These are phyloP conservation scores for Mystacides longicornis DNA, from an alignment of 2,888 invertebrate genomes.

Conservation along the genomic window DNA sequence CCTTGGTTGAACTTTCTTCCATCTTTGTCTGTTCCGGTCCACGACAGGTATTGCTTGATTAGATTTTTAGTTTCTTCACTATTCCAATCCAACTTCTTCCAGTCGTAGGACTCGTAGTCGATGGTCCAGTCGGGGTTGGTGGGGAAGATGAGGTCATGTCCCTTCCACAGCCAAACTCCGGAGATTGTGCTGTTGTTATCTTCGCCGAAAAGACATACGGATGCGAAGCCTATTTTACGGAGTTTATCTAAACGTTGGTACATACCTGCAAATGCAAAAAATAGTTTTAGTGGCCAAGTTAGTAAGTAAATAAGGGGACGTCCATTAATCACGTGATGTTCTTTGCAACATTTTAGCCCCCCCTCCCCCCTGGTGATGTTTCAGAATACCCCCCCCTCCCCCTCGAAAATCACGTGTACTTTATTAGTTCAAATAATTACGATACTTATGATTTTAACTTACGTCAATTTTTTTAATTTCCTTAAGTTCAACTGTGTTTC, in stretches of 20 bases:
- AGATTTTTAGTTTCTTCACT: conserved; percentile 75
- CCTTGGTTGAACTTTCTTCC: conserved; percentile 97
- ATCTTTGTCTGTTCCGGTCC: conserved; percentile 77
- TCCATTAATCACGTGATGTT: too few species aligned
- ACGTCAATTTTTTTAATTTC: too few species aligned
- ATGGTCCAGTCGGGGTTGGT: conserved; percentile 90
- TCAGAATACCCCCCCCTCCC: too few species aligned
- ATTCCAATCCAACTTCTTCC: conserved; percentile 86
- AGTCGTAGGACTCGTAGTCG: conserved; percentile 93
- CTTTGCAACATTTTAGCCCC: too few species aligned
- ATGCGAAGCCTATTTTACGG: conserved; percentile 94
- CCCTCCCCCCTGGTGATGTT: too few species aligned
- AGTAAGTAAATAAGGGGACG: too few species aligned
- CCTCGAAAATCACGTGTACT: too few species aligned
- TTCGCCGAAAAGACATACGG: conserved; percentile 85
- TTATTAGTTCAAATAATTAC: too few species aligned
- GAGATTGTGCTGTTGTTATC: conserved; percentile 91
- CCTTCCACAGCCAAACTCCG: conserved; percentile 98
- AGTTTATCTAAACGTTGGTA: conserved; percentile 97
- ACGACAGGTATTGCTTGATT: conserved; percentile 84
- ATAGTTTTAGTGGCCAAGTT: too few species aligned
- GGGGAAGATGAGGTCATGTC: conserved; percentile 88
- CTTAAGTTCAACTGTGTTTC: too few species aligned
- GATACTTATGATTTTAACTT: too few species aligned
- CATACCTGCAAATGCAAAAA: conserved; percentile 79